Evolutionary conservation across 2,113 vertebrate genomes (phyloP).

Genomic region (Calyptomena viridis): DNA sequence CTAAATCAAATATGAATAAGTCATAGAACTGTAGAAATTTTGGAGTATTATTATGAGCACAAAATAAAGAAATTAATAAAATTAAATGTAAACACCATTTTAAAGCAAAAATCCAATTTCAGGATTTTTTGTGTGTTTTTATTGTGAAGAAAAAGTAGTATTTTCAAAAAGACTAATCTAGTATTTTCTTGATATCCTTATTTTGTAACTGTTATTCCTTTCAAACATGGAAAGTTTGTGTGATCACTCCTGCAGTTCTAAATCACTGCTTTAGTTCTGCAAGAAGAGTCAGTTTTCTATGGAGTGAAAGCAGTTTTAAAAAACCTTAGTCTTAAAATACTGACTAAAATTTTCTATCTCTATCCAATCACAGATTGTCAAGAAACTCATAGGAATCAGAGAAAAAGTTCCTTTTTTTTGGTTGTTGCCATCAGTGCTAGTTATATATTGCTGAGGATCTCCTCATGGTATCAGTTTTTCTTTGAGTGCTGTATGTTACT

Average conservation of each 20-base stretch:
- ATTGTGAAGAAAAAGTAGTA: background rate
- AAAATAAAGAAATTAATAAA: background rate
- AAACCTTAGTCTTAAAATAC: background rate
- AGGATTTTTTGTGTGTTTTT: accelerated
- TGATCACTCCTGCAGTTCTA: background rate
- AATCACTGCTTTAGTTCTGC: background rate
- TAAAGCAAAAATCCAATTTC: background rate
- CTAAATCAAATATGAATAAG: background rate
- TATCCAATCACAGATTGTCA: background rate
- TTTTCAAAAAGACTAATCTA: background rate
- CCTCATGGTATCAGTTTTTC: background rate
- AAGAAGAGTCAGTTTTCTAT: background rate
- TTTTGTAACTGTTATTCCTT: background rate
- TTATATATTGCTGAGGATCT: background rate
- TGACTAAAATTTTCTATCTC: background rate
- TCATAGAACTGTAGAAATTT: background rate
- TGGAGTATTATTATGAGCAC: background rate
- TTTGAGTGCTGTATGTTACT: background rate
- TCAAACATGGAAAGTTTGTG: background rate
- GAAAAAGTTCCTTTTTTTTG: background rate
- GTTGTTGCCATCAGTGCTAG: background rate
- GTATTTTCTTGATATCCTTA: background rate
- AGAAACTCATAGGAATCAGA: background rate
- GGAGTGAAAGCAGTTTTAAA: background rate
- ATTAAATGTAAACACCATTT: background rate